Base-by-base conservation (phyloP, 2,797 vertebrate genomes). In the Cephalopachus bancanus region DNA sequence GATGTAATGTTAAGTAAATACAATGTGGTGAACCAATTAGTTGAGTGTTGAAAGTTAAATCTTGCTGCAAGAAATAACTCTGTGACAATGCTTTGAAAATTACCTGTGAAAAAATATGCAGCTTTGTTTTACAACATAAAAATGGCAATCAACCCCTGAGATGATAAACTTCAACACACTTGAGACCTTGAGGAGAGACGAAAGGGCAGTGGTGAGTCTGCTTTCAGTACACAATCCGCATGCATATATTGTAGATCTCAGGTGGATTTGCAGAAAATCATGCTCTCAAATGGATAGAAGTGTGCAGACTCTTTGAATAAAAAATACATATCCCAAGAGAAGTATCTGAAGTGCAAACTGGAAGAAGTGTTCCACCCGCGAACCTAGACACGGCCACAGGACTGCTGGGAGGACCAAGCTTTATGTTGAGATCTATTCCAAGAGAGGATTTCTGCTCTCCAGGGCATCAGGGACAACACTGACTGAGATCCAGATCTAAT, bases 141-240 rank as follows among this genome's bases (percentile, higher is more conserved):
- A 98, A 64, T 53, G 96, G 69, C 83, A 84, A 97, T 97, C 85
- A 97, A 76, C 33, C 90, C 76, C 24, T 87, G 65, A 97, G 95
- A 94, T 88, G 95, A 75, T 94, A 98, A 97, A 81, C 89, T 97
- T 97, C 89, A 79, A 96, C 96, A 95, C 87, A 33, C 86, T 92
- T 87, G 85, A 97, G 91, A 97, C 75, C 17, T 83, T 90, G 64
- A 96, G 26, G 67, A 96, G 96, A 95, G 53, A 69, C 91, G 96
- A 80, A 97, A 92, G 84, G 97, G 72, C 53, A 97, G 37, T 75
- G 91, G 84, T 72, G 83, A 92, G 78, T 97, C 98, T 89, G 65
- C 86, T 98, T 98, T 98, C 96, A 98, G 92, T 97, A 97, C 76
- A 76, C 98, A 98, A 96, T 96, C 96, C 96, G 65, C 71, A 93